phyloP scores from a whole-genome alignment of 2,888 invertebrate species.

The Tipula unca region DNA sequence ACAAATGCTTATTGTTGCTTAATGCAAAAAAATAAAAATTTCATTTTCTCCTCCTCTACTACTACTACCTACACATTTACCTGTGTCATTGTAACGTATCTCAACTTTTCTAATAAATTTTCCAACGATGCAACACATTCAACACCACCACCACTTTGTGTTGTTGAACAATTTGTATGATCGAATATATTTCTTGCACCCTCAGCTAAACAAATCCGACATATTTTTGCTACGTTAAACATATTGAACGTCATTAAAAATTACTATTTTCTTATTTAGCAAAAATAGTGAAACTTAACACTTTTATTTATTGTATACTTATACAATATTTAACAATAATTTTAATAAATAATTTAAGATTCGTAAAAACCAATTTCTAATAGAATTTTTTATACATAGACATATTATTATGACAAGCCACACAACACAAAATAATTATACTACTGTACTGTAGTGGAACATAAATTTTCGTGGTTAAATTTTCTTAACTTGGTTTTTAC shows the following conservation, averaged over 20 bases:
- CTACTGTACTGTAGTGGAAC: not conserved
- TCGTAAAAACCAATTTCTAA: not conserved
- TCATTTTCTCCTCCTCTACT: not conserved
- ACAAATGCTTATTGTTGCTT: not conserved
- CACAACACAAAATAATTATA: not conserved
- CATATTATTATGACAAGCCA: not conserved
- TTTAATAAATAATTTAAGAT: not conserved
- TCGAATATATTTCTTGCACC: conserved; percentile 27
- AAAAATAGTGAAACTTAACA: not conserved
- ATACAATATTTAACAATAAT: not conserved
- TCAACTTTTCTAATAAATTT: conserved; percentile 25
- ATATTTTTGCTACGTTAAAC: conserved; percentile 23
- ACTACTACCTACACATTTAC: conserved; percentile 24
- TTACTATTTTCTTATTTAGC: not conserved
- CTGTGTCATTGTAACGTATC: conserved; percentile 28
- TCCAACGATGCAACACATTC: conserved; percentile 20
- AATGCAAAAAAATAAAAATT: not conserved
- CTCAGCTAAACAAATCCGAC: conserved; percentile 26
- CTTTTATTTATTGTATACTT: not conserved
- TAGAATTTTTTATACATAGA: not conserved
- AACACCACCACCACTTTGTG: not conserved
- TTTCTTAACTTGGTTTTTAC: not conserved
- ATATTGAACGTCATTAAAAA: not conserved
- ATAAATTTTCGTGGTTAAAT: not conserved
- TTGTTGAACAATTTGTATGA: conserved; percentile 15